Evolutionary conservation across 1,140 invertebrate genomes (phyloP).

Genomic region (Ceratoteleas bidentatus): DNA sequence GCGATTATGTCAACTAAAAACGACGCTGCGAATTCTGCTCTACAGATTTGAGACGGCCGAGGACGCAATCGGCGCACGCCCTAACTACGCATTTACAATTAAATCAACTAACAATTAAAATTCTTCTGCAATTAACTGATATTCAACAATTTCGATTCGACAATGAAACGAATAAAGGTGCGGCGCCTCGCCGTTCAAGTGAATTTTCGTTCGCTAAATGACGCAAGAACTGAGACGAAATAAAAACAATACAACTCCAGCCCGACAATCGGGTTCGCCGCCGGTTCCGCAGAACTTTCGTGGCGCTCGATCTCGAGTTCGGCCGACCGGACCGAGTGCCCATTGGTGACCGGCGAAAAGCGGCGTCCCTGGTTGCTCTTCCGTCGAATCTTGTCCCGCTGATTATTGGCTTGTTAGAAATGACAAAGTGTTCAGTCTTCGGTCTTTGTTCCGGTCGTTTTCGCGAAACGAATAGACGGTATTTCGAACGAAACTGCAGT

Average conservation of each 20-base stretch:
- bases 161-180: constrained; percentile 1
- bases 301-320: too few species aligned
- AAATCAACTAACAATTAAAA: constrained; percentile 17
- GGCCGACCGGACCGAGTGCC: too few species aligned
- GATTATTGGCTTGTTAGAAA: constrained; percentile 23
- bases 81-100: background rate
- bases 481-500: constrained; percentile 27
- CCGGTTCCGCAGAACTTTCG: constrained; percentile 9
- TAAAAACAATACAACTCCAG: constrained; percentile 5
- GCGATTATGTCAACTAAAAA: constrained; percentile 30
- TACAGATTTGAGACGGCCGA: constrained; percentile 11
- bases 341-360: too few species aligned
- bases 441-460: constrained; percentile 21
- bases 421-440: constrained; percentile 39
- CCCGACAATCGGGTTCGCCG: background rate
- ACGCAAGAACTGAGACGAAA: constrained; percentile 1
- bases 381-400: background rate
- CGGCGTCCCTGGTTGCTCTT: too few species aligned
- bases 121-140: constrained; percentile 14
- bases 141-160: constrained; percentile 1
- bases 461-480: constrained; percentile 51
- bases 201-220: constrained; percentile 37
- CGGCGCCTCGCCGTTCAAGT: constrained; percentile 8
- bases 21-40: constrained; percentile 14
- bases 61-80: background rate